phyloP scores from a whole-genome alignment of 2,888 invertebrate species.

The Fabriciana adippe region DNA sequence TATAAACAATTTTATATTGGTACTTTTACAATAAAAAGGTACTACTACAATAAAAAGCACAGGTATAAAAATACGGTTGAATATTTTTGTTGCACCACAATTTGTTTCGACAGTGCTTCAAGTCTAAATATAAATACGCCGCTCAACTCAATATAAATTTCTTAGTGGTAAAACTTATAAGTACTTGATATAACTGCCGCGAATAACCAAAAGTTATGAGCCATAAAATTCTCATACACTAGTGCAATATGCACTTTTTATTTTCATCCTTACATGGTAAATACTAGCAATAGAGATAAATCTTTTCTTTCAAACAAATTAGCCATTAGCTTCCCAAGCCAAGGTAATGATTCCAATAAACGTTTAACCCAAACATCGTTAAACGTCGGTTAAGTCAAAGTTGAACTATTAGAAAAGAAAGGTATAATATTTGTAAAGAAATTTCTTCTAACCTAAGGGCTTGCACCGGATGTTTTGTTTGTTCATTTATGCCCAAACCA shows the following conservation, averaged over 20 bases:
- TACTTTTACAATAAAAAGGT: no score
- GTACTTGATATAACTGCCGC: not conserved
- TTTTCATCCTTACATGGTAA: not conserved
- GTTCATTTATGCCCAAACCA: constrained; percentile 50
- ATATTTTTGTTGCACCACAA: no score
- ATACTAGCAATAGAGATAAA: constrained; percentile 4
- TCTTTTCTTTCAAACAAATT: constrained; percentile 6
- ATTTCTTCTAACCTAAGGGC: constrained; percentile 46
- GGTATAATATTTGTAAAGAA: constrained; percentile 40
- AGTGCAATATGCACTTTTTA: not conserved
- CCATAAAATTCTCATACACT: constrained; percentile 3
- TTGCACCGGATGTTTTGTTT: constrained; percentile 53
- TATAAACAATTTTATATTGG: no score
- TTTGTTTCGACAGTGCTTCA: no score
- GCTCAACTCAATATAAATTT: no score
- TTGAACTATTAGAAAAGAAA: constrained; percentile 37
- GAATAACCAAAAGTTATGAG: not conserved
- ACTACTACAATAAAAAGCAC: no score
- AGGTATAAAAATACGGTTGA: no score
- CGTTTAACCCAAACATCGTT: constrained; percentile 4
- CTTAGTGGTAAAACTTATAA: not conserved
- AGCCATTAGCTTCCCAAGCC: not conserved
- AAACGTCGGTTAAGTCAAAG: constrained; percentile 38
- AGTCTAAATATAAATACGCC: no score
- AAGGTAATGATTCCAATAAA: constrained; percentile 2